These are phyloP conservation scores for Andrena hattorfiana DNA, from an alignment of 2,888 invertebrate genomes.

Conservation along the genomic window DNA sequence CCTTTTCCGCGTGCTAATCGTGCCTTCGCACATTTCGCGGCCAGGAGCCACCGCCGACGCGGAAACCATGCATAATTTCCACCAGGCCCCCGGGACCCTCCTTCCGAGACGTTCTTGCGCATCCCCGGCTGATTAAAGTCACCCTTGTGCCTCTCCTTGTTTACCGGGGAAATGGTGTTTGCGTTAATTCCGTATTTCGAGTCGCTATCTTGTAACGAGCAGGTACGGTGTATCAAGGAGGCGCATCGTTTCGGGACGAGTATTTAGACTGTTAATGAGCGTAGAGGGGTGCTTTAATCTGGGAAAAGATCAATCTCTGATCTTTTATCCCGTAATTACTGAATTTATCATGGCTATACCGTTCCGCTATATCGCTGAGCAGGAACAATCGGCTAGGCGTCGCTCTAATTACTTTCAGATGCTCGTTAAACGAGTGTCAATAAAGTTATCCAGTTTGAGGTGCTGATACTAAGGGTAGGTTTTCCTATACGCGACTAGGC, in stretches of 20 bases:
- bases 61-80: slow-evolving; percentile 43
- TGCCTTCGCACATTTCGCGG: slow-evolving; percentile 36
- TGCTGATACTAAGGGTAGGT: too few relatives aligned
- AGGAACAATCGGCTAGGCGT: too few relatives aligned
- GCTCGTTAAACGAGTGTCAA: too few relatives aligned
- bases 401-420: too few relatives aligned
- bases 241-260: background rate
- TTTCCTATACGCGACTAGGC: too few relatives aligned
- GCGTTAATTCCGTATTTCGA: slow-evolving; percentile 10
- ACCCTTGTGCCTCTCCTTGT: slow-evolving; percentile 15
- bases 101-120: background rate
- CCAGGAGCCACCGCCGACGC: slow-evolving; percentile 5
- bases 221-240: background rate
- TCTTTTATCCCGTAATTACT: too few relatives aligned
- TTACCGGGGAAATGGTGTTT: slow-evolving; percentile 13
- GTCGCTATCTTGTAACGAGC: background rate
- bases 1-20: slow-evolving; percentile 59
- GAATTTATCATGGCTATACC: too few relatives aligned
- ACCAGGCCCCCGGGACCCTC: background rate
- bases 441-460: too few relatives aligned
- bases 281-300: background rate
- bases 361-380: too few relatives aligned
- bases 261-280: background rate
- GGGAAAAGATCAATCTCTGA: background rate
- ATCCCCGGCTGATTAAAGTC: slow-evolving; percentile 13